Evolutionary conservation across 1,140 invertebrate species (phyloP), one percentile per base, ranked within the genome.

Genomic region (Diplogasteroides magnus): DNA sequence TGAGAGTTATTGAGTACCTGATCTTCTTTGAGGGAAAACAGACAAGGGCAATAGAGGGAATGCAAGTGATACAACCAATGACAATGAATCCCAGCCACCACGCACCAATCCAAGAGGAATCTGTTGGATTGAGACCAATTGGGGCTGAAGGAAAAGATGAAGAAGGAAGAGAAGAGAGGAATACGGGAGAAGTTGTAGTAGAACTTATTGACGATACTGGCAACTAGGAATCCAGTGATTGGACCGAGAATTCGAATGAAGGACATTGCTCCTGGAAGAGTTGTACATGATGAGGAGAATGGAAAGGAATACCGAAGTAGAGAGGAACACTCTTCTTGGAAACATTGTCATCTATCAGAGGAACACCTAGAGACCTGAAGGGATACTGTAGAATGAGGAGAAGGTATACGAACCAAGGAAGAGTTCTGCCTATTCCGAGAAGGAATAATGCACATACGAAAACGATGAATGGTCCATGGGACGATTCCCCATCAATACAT

Each of bases 251-350:
- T 83, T 15, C 77, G 66, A 59, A 82, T 82, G 56, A 78, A 81
- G 32, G 78, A 83, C 48, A 82, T 80, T n/a, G 73, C 77, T 19
- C 80, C 78, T 79, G 61, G 77, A 79, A 58, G n/a, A 31, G 28
- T 25, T 25, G 19, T 14, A 29, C 23, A 61, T 61, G 25, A 61
- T 25, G 59, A 61, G 25, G 26, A 1, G 32, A 3, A 60, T 58
- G n/a, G n/a, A n/a, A n/a, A n/a, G n/a, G n/a, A n/a, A n/a, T 56
- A 81, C 78, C 78, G 63, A 80, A 82, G 70, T 82, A 83, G 2
- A 81, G 64, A 14, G 80, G 80, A 48, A 78, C 68, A 75, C 68
- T 78, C 66, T 72, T 76, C 63, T 75, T 81, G 31, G 74, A 75
- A 25, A 82, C 77, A 69, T 81, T 81, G 61, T 81, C 79, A 48